A percentile compares a stretch with the other conserved stretches of the same genome.
Evolutionary conservation across 2,888 invertebrate species (phyloP).

Genomic region (Agrotis puta): DNA sequence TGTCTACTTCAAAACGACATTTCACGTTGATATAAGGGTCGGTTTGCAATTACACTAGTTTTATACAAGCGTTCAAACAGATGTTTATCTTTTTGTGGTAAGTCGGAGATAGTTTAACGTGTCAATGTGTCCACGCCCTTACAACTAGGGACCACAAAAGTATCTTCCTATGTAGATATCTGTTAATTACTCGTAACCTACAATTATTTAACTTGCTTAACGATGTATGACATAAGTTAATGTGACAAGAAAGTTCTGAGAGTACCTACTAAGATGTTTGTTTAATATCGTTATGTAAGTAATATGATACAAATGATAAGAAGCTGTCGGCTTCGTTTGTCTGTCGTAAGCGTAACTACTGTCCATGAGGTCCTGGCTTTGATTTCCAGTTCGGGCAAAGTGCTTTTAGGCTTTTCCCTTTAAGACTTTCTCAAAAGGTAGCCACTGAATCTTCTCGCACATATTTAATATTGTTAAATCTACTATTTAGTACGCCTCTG

Average conservation of each 20-base stretch:
- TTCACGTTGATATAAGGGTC: too few species aligned
- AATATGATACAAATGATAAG: background rate
- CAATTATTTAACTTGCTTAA: conserved; percentile 35
- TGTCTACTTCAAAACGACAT: too few species aligned
- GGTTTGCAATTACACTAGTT: too few species aligned
- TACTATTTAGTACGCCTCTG: too few species aligned
- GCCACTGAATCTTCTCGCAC: too few species aligned
- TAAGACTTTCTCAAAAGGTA: background rate
- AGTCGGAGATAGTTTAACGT: too few species aligned
- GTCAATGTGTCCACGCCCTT: background rate
- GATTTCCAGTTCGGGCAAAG: background rate
- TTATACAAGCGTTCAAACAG: too few species aligned
- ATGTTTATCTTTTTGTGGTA: too few species aligned
- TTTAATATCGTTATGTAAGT: conserved; percentile 3
- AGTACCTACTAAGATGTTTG: conserved; percentile 10
- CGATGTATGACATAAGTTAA: conserved; percentile 18
- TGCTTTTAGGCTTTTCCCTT: background rate
- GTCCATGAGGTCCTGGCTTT: background rate
- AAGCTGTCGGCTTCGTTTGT: background rate
- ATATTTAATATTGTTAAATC: too few species aligned
- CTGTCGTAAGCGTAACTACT: background rate
- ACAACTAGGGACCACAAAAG: background rate
- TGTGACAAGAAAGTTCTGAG: conserved; percentile 22
- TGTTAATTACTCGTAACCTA: conserved; percentile 24
- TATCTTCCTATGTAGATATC: conserved; percentile 15